Conservation (phyloP, 2,888 invertebrate genomes). For the Dorcus hopei region DNA sequence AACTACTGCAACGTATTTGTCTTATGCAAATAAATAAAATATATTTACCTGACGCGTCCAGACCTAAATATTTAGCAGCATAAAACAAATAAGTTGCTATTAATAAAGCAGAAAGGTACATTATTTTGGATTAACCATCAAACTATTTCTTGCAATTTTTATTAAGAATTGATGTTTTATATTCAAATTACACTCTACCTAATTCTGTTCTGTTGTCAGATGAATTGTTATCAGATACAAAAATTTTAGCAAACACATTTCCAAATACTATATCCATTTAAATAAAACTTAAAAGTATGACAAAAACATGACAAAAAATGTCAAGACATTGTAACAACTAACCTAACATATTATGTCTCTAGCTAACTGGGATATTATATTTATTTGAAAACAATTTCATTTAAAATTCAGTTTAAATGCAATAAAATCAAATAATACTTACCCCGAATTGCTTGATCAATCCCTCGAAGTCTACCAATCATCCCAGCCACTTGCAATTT, state of each 20-base stretch:
- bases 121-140: no score
- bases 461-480: conserved; percentile 71
- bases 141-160: no score
- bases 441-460: conserved; percentile 75
- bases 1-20: conserved; percentile 16
- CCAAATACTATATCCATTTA: conserved; percentile 15
- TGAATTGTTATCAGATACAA: conserved; percentile 2
- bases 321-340: conserved; percentile 3
- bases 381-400: no score
- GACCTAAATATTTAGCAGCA: conserved; percentile 24
- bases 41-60: conserved; percentile 25
- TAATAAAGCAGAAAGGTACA: no score
- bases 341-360: conserved; percentile 1
- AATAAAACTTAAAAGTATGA: conserved; percentile 6
- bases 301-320: conserved; percentile 5
- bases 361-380: no score
- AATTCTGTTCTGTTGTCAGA: neutral
- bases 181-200: no score
- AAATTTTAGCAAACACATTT: conserved; percentile 13
- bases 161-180: no score
- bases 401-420: no score
- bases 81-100: conserved; percentile 28
- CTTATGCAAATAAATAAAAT: conserved; percentile 17
- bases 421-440: conserved; percentile 31
- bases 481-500: conserved; percentile 70